Percentiles rank a stretch among this genome's conserved stretches.
Evolutionary conservation across 2,888 invertebrate species (phyloP).

Genomic region (Leuctra nigra): DNA sequence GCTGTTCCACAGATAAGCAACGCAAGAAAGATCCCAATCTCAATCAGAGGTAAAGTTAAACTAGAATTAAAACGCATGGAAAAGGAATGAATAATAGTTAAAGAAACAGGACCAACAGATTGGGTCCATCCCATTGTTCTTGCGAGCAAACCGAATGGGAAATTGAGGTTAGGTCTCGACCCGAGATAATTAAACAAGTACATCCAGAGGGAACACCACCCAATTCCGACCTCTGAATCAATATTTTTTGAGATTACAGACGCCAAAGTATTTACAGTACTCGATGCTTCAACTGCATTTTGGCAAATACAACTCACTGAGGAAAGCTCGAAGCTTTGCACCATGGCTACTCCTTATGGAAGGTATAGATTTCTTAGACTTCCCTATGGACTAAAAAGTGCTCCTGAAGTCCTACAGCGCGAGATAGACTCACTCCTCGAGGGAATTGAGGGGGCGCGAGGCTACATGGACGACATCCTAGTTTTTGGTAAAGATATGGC

Average conservation of each 20-base stretch:
- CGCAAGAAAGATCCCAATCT: not conserved
- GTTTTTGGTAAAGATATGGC: slow-evolving; percentile 30
- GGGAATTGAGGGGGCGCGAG: slow-evolving; percentile 27
- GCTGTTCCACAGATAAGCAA: not conserved
- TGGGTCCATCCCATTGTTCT: slow-evolving; percentile 10
- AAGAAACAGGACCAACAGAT: slow-evolving; percentile 12
- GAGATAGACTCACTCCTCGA: slow-evolving; percentile 28
- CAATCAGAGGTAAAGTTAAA: not conserved
- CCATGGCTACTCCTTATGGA: slow-evolving; percentile 22
- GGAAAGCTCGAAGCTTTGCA: slow-evolving; percentile 14
- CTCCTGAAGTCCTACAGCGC: slow-evolving; percentile 26
- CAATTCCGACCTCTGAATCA: not conserved
- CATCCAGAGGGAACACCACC: slow-evolving; percentile 1
- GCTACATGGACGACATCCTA: slow-evolving; percentile 32
- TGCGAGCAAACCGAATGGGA: slow-evolving; percentile 11
- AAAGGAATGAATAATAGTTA: not conserved
- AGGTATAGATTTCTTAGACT: slow-evolving; percentile 19
- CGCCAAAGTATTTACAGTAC: slow-evolving; percentile 8
- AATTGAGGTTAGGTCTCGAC: slow-evolving; percentile 12
- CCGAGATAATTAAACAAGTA: slow-evolving; percentile 5
- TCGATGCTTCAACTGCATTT: slow-evolving; percentile 21
- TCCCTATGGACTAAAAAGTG: slow-evolving; percentile 22
- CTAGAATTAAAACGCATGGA: not conserved
- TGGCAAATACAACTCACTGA: slow-evolving; percentile 16
- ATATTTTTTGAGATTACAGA: not conserved